Base-by-base conservation (phyloP, 2,888 invertebrate genomes). In the Pecten maximus region DNA sequence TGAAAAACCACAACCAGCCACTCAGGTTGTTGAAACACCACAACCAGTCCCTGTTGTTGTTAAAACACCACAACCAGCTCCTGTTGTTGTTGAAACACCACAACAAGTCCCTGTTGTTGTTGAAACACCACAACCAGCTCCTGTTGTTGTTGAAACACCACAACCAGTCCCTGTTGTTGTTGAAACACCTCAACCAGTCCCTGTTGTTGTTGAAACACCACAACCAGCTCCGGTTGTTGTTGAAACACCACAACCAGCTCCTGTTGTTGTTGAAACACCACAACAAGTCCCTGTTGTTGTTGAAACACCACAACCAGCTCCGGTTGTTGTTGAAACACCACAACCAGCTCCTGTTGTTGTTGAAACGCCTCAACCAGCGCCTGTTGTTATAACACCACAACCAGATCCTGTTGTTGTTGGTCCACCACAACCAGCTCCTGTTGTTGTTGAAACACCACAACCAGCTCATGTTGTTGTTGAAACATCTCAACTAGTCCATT, bases 81-180 rank as follows among this genome's bases (percentile, higher is more conserved):
- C 74, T 35, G 74, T 74, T 6, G 44, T 44, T 10, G 74, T 74
- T 74, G 74, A 74, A 12, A 74, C 35, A 74, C 28, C 74, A 74
- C 74, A 74, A 35, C 74, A 28, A 74, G 74, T 16, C 10, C 28
- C 35, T 35, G 28, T 74, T 44, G 44, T 44, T 35, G 28, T 74
- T 74, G 74, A 74, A 12, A 74, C 74, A 74, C 74, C 74, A 74
- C 74, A 74, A 74, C 74, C 74, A 74, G 74, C 23, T 8, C 23
- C 74, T 74, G 74, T 54, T 54, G 50, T 74, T 35, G 74, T 74
- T 28, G 74, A 74, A 12, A 74, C 74, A 74, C 74, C 74, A 74
- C 74, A 74, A 74, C 74, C 74, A 74, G 35, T 35, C 0, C 23
- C 74, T 35, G 44, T 44, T 44, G 74, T 74, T 35, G 74, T 74